phyloP scores from a whole-genome alignment of 2,113 vertebrate genomes.

The Sturnus vulgaris region DNA sequence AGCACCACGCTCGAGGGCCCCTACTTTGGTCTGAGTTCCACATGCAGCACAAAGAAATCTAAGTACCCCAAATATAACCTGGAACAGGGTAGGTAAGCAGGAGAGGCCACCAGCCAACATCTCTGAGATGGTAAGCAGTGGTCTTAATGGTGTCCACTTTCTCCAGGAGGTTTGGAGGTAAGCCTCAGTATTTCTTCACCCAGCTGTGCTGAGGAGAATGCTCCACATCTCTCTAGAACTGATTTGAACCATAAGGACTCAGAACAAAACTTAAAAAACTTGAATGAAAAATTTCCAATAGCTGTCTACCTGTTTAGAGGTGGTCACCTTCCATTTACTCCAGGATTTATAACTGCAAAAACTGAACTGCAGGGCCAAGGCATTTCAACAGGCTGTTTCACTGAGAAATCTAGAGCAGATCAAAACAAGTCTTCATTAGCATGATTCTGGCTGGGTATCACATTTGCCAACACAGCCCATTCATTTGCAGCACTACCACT shows the following conservation, averaged over 20 bases:
- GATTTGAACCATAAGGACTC: neutral
- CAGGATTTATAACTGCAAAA: neutral
- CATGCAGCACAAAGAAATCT: neutral
- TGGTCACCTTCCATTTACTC: rapidly evolving
- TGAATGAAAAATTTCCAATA: neutral
- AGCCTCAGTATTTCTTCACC: neutral
- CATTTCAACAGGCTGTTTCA: neutral
- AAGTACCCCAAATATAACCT: neutral
- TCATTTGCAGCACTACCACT: neutral
- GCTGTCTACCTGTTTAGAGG: neutral
- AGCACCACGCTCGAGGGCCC: neutral
- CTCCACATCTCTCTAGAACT: neutral
- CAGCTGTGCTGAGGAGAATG: neutral
- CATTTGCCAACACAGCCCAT: neutral
- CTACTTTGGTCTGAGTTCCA: neutral
- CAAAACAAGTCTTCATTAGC: neutral
- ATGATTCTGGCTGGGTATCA: neutral
- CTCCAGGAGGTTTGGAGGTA: neutral
- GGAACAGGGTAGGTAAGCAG: neutral
- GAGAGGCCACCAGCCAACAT: neutral
- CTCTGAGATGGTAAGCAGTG: rapidly evolving
- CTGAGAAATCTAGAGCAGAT: neutral
- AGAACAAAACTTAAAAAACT: neutral
- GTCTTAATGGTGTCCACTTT: neutral
- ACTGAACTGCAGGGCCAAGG: neutral